Conservation (phyloP, 2,888 invertebrate genomes). For the Ochropleura plecta region DNA sequence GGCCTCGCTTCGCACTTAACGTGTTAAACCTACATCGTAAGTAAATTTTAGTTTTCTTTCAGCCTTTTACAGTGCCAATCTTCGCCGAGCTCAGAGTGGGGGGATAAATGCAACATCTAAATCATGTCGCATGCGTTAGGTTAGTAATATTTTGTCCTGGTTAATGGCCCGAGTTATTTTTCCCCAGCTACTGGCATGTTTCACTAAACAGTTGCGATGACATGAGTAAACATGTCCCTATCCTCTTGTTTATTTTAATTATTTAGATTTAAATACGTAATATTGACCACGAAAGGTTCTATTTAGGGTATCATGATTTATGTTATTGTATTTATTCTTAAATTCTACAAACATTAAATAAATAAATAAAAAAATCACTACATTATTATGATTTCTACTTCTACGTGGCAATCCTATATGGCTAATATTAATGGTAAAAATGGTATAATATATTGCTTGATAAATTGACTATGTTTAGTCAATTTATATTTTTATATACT, state of each 20-base stretch:
- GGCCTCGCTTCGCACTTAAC: no score
- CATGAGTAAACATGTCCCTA: slow-evolving; percentile 60
- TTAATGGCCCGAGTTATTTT: slow-evolving; percentile 65
- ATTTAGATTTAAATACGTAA: slow-evolving; percentile 11
- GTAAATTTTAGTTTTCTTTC: background rate
- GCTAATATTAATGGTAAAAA: no score
- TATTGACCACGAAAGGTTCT: background rate
- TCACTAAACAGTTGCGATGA: slow-evolving; percentile 58
- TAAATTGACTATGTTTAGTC: no score
- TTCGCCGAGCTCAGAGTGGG: slow-evolving; percentile 12
- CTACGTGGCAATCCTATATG: no score
- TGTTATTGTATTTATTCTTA: no score
- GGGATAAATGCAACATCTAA: slow-evolving; percentile 50
- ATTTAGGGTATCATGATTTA: background rate
- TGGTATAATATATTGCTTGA: no score
- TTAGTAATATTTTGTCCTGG: slow-evolving; percentile 57
- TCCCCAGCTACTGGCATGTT: slow-evolving; percentile 54
- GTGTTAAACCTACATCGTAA: no score
- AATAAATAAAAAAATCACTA: no score
- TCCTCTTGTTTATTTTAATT: slow-evolving; percentile 1
- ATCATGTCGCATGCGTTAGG: slow-evolving; percentile 35
- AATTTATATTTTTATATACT: no score
- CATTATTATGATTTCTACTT: no score
- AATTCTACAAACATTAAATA: no score
- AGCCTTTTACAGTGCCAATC: slow-evolving; percentile 1